Evolutionary conservation across 2,888 invertebrate species (phyloP).

Genomic region (Netelia virgata): DNA sequence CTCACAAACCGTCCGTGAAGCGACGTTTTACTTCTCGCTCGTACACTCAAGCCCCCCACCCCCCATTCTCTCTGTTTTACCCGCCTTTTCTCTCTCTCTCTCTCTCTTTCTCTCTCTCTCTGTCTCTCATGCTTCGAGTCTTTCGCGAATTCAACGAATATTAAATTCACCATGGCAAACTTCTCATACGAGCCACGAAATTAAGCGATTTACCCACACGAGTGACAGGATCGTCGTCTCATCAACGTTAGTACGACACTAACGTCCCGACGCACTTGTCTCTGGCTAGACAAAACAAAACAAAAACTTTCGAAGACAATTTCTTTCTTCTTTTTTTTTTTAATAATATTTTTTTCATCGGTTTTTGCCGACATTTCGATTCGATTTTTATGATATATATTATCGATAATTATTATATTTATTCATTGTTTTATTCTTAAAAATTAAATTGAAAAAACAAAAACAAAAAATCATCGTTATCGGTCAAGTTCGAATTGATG

Average conservation of each 20-base stretch:
- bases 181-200: conserved; percentile 80
- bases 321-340: too few relatives aligned
- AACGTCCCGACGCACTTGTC: neutral
- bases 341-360: too few relatives aligned
- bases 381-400: too few relatives aligned
- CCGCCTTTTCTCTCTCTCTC: conserved; percentile 18
- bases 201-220: conserved; percentile 80
- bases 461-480: neutral
- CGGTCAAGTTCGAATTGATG: conserved; percentile 59
- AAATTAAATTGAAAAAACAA: too few relatives aligned
- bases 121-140: conserved; percentile 30
- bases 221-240: conserved; percentile 65
- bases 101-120: neutral
- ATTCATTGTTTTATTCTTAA: too few relatives aligned
- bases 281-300: too few relatives aligned
- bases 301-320: too few relatives aligned
- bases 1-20: conserved; percentile 76
- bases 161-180: conserved; percentile 78
- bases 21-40: conserved; percentile 40
- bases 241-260: conserved; percentile 50
- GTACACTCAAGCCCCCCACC: too few relatives aligned
- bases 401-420: too few relatives aligned
- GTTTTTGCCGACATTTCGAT: too few relatives aligned
- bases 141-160: conserved; percentile 73
- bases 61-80: neutral